Evolutionary conservation across 2,113 vertebrate species (phyloP).

Genomic region (Lontra canadensis): DNA sequence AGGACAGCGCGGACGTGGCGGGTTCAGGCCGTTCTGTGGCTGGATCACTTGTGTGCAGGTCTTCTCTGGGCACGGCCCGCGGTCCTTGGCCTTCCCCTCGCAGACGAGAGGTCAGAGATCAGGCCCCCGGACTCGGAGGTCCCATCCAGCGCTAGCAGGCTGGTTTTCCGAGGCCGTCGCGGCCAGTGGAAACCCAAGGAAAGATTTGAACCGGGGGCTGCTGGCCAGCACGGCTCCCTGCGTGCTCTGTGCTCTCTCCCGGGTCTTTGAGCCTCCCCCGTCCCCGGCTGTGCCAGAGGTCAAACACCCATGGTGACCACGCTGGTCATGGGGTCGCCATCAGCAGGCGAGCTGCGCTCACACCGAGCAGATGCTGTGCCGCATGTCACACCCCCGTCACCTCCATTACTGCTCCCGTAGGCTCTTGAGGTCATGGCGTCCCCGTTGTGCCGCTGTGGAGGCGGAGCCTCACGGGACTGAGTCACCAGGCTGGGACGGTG

Average conservation of each 20-base stretch:
- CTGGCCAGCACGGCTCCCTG: neutral
- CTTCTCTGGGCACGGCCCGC: neutral
- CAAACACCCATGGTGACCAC: neutral
- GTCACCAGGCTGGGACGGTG: no score
- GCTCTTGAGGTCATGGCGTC: neutral
- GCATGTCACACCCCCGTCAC: fast-evolving
- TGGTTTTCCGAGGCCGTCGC: neutral
- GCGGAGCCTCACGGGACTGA: neutral
- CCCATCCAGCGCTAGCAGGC: neutral
- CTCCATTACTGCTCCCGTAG: neutral
- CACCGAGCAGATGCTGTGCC: neutral
- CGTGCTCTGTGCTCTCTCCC: neutral
- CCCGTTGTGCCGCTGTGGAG: neutral
- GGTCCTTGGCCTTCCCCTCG: neutral
- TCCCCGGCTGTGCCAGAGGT: neutral
- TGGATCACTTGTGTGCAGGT: neutral
- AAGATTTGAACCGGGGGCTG: neutral
- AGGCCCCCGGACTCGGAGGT: no score
- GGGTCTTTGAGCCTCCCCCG: neutral
- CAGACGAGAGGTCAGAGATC: neutral
- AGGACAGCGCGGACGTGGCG: neutral
- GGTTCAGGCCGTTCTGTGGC: neutral
- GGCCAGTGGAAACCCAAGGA: neutral
- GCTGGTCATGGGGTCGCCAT: neutral
- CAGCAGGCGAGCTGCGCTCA: neutral